A percentile compares a stretch with the other conserved stretches of the same genome.
These are phyloP conservation scores for Dipus sagitta DNA, from an alignment of 2,797 vertebrate genomes.

Conservation along the genomic window DNA sequence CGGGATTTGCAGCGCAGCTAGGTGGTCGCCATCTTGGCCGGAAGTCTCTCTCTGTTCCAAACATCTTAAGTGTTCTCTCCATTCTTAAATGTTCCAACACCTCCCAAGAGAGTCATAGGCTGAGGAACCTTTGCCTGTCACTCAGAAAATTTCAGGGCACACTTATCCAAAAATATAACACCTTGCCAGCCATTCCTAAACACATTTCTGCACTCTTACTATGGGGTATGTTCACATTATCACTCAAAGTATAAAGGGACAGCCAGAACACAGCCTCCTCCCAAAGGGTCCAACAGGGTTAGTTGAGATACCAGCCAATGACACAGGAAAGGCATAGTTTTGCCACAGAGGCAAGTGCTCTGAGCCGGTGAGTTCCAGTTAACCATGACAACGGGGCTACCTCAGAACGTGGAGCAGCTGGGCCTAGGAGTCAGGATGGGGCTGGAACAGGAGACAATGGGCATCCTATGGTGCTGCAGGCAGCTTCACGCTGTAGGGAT, in stretches of 20 bases:
- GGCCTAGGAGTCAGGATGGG: background rate
- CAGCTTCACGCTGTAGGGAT: too few relatives aligned
- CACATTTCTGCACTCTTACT: background rate
- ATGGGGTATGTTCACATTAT: background rate
- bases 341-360: background rate
- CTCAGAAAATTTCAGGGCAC: background rate
- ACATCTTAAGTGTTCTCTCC: too few relatives aligned
- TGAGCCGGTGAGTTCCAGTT: background rate
- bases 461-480: background rate
- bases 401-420: background rate
- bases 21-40: too few relatives aligned
- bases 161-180: background rate
- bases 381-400: background rate
- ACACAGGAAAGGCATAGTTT: background rate
- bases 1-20: too few relatives aligned
- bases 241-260: background rate
- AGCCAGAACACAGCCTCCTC: background rate
- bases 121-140: background rate
- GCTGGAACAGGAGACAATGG: background rate
- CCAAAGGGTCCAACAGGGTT: background rate
- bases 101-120: background rate
- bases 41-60: too few relatives aligned
- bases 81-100: background rate
- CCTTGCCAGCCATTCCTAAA: background rate
- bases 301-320: background rate